phyloP scores from a whole-genome alignment of 2,888 invertebrate species.

The Aricia artaxerxes region DNA sequence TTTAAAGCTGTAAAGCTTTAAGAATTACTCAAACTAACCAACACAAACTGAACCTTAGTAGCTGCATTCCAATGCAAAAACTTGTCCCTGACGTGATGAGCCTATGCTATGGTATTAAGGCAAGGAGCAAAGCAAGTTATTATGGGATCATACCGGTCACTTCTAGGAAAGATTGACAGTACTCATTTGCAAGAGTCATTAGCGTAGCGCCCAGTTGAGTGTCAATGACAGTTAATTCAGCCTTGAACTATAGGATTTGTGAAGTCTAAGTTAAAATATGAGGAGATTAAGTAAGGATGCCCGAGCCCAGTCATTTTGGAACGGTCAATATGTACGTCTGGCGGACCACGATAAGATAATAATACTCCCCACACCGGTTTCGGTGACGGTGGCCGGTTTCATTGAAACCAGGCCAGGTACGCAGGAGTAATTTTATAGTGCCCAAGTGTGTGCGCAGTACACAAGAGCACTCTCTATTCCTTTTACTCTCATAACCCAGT shows the following conservation, averaged over 20 bases:
- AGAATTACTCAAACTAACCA: background rate
- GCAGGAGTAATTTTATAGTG: too few species aligned
- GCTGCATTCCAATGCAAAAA: background rate
- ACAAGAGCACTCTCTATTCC: too few species aligned
- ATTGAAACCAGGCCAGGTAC: too few species aligned
- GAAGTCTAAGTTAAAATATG: background rate
- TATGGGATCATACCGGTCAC: background rate
- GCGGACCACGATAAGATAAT: too few species aligned
- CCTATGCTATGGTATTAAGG: background rate
- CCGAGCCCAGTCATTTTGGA: too few species aligned
- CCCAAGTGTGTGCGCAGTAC: too few species aligned
- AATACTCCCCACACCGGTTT: too few species aligned
- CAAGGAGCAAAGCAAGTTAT: background rate
- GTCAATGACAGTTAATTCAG: background rate
- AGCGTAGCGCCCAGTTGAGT: background rate
- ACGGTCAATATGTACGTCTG: too few species aligned
- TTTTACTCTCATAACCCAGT: too few species aligned
- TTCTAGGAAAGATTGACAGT: slow-evolving; percentile 11
- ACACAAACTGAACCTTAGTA: background rate
- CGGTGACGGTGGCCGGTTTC: too few species aligned
- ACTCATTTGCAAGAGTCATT: background rate
- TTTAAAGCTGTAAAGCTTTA: too few species aligned
- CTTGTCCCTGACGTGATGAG: background rate
- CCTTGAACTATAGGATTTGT: background rate
- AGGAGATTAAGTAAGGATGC: background rate